Percentiles rank a stretch among this genome's conserved stretches.
Evolutionary conservation across 2,888 invertebrate species (phyloP).

Genomic region (Agrochola lychnidis): DNA sequence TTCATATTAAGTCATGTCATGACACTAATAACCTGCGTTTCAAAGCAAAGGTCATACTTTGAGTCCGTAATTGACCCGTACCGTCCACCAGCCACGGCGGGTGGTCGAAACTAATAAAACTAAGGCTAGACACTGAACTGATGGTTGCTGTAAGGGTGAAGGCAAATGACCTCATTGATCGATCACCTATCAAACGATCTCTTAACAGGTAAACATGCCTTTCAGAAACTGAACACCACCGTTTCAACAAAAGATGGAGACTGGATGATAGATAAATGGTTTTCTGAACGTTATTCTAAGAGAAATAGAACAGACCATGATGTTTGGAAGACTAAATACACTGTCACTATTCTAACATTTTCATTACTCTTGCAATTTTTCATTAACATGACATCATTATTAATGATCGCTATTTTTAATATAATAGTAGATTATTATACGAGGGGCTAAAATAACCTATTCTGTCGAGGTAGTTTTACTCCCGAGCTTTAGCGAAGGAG

Average conservation of each 20-base stretch:
- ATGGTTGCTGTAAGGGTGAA: not conserved
- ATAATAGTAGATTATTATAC: no score
- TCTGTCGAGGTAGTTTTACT: no score
- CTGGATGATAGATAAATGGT: not conserved
- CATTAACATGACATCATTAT: no score
- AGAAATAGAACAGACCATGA: not conserved
- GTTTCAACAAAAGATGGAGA: not conserved
- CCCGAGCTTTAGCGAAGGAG: no score
- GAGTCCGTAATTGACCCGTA: not conserved
- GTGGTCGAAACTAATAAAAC: not conserved
- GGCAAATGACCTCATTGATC: conserved; percentile 3
- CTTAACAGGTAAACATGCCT: not conserved
- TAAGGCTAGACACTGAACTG: not conserved
- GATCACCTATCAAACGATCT: not conserved
- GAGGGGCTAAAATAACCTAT: no score
- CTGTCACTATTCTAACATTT: no score
- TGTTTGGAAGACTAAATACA: no score
- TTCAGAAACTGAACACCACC: not conserved
- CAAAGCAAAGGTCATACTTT: not conserved
- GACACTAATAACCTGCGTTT: not conserved
- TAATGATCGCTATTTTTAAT: no score
- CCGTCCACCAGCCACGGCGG: not conserved
- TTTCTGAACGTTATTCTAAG: not conserved
- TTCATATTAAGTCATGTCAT: not conserved
- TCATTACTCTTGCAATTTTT: no score